These are phyloP conservation scores for Microhierax caerulescens DNA, from an alignment of 2,797 vertebrate genomes.

Conservation along the genomic window DNA sequence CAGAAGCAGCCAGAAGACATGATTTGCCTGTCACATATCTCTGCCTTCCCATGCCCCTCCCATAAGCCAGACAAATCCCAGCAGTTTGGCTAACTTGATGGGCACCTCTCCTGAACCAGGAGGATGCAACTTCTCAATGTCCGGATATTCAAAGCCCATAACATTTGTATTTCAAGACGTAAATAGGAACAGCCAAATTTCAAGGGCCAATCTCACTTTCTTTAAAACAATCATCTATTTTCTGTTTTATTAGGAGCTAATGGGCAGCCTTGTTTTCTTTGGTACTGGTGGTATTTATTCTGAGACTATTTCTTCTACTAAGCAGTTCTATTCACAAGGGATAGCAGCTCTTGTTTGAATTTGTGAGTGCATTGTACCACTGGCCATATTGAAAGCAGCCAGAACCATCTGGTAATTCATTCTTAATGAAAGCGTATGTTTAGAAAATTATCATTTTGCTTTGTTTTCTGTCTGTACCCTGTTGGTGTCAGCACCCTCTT, in stretches of 20 bases:
- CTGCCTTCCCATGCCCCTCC: fast-evolving
- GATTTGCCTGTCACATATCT: neutral
- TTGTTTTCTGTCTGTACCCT: neutral
- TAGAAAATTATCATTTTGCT: neutral
- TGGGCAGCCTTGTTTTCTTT: neutral
- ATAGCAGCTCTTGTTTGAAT: neutral
- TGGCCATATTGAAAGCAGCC: neutral
- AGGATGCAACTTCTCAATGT: neutral
- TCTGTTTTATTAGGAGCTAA: neutral
- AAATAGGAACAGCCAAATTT: neutral
- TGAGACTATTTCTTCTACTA: neutral
- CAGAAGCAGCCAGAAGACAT: neutral
- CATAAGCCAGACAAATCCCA: neutral
- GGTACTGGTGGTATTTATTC: neutral
- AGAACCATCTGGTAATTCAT: neutral
- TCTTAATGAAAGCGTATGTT: neutral
- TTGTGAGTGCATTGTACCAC: neutral
- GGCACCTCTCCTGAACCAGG: neutral
- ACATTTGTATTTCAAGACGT: neutral
- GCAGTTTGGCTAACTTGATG: neutral
- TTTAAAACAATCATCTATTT: neutral
- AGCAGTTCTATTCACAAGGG: neutral
- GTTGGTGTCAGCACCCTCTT: neutral
- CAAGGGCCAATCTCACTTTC: neutral
- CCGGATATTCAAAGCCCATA: neutral